Conservation (phyloP, 1,140 invertebrate species). For the Heterodera carotae region DNA sequence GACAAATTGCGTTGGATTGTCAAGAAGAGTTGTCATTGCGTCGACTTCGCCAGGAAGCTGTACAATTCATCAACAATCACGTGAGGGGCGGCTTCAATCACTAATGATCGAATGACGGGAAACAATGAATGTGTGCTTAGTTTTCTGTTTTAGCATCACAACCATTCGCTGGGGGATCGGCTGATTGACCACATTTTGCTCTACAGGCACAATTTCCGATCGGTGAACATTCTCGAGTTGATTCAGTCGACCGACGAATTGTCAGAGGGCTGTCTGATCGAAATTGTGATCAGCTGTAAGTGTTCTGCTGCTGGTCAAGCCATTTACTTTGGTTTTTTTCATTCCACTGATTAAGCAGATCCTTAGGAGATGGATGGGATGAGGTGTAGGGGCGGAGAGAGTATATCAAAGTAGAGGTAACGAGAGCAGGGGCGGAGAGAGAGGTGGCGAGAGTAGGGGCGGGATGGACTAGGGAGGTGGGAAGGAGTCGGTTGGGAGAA, state of each 20-base stretch:
- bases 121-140: too few species aligned
- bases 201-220: conserved; percentile 64
- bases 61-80: conserved; percentile 51
- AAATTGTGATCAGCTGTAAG: conserved; percentile 62
- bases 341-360: too few species aligned
- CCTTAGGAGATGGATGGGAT: too few species aligned
- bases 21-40: conserved; percentile 51
- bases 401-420: too few species aligned
- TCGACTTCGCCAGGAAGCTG: conserved; percentile 52
- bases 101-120: too few species aligned
- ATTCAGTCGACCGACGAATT: conserved; percentile 54
- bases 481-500: too few species aligned
- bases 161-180: conserved; percentile 39
- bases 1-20: conserved; percentile 12
- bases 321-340: too few species aligned
- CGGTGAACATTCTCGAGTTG: conserved; percentile 63
- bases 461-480: too few species aligned
- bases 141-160: conserved; percentile 48
- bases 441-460: background rate
- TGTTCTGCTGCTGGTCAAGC: conserved; percentile 25
- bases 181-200: conserved; percentile 58
- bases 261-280: conserved; percentile 59
- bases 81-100: too few species aligned
- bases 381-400: too few species aligned
- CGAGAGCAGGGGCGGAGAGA: too few species aligned